Conservation (phyloP, 2,113 vertebrate genomes). For the Myotis brandtii region DNA sequence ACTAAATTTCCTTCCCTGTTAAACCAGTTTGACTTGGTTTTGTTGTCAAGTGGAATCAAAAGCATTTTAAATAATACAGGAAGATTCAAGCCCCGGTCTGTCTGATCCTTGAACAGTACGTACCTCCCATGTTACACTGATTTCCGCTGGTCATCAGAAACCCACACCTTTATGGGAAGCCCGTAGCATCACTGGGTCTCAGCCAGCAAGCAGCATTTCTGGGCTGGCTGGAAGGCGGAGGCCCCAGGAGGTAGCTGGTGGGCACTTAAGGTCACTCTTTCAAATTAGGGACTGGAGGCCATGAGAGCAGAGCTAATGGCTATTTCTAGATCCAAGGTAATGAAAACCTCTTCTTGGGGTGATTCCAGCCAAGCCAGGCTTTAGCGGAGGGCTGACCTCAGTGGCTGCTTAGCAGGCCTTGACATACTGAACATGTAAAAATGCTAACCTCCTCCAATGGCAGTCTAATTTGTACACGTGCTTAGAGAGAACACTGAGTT, state of each 20-base stretch:
- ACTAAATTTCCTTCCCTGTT: background rate
- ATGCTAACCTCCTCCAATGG: slow-evolving; percentile 27
- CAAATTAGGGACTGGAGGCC: background rate
- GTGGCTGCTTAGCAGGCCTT: background rate
- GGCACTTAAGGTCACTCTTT: background rate
- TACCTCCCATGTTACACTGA: rapidly evolving
- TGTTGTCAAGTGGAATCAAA: background rate
- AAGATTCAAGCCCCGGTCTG: background rate
- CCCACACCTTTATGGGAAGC: background rate
- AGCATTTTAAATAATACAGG: background rate
- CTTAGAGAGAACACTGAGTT: slow-evolving; percentile 62
- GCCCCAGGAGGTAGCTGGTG: background rate
- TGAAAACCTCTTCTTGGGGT: background rate
- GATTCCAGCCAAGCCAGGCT: background rate
- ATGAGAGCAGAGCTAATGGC: background rate
- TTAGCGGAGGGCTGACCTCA: background rate
- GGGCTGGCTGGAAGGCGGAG: background rate
- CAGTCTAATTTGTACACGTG: slow-evolving; percentile 57
- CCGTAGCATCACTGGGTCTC: background rate
- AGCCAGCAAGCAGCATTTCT: background rate
- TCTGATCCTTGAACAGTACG: background rate
- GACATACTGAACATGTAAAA: slow-evolving; percentile 24
- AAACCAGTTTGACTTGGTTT: background rate
- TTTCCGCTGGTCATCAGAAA: background rate
- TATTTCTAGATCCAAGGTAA: background rate